Evolutionary conservation across 2,113 vertebrate species (phyloP), one percentile per base, ranked within the genome.

Genomic region (Rhabdomys dilectus): DNA sequence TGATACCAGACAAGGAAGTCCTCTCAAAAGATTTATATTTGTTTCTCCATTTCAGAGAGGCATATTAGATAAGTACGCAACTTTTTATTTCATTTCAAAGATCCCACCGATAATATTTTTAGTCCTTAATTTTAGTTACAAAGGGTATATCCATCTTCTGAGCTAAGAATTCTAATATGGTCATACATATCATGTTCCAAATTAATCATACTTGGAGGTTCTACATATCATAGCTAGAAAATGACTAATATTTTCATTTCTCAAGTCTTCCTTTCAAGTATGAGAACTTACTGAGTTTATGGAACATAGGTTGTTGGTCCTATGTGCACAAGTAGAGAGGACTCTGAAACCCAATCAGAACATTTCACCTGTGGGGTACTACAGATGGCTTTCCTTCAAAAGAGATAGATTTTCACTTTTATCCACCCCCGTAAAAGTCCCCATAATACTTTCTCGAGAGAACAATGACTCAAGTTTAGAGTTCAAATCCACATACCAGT

Each of bases 1-100:
- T 62, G 60, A 62, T 21, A 7, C 22, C 60, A 62, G 22, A 62
- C 60, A 21, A 62, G 7, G 60, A 21, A 62, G 22, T 21, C 58
- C 21, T 62, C 60, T 62, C 36, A 80, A 91, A 95, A 92, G 51
- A 78, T 58, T 81, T 91, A 34, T 89, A 36, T 68, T 75, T 45
- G 9, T 26, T 24, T 81, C 36, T 88, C 15, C 78, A 31, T 88
- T 96, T 89, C 72, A 97, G 21, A 75, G 36, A 90, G 3, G 29
- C 48, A 85, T 45, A 72, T 7, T 68, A 34, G 19, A 24, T 64
- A 53, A 89, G 29, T 66, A 92, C 51, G 16, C 76, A 82, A 80
- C 93, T 94, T 22, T 45, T 66, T 36, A 21, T 85, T 29, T 92
- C 45, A 81, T 93, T 91, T 96, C 39, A 85, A 93, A 80, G 3